These are phyloP conservation scores for Heloderma charlesbogerti DNA, from an alignment of 2,113 vertebrate species.

Conservation along the genomic window DNA sequence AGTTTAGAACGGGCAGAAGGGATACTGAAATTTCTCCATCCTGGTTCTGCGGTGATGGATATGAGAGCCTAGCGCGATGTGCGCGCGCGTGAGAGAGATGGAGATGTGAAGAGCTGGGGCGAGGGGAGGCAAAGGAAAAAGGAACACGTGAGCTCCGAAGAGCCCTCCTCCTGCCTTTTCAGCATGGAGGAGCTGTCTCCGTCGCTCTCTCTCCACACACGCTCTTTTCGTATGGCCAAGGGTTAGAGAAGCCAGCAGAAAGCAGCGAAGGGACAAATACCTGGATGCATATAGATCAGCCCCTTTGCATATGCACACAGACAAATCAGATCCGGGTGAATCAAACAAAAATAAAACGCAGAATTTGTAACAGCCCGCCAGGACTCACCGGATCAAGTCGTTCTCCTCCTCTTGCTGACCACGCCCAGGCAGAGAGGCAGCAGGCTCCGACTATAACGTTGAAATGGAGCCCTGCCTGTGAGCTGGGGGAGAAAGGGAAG, in stretches of 20 bases:
- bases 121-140: not conserved
- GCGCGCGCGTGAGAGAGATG: not conserved
- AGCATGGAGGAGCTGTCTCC: constrained; percentile 10
- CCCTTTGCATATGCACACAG: not conserved
- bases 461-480: too few relatives aligned
- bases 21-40: not conserved
- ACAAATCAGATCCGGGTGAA: not conserved
- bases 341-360: not conserved
- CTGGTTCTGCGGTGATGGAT: constrained; percentile 13
- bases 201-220: not conserved
- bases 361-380: too few relatives aligned
- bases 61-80: not conserved
- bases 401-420: too few relatives aligned
- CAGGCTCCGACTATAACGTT: too few relatives aligned
- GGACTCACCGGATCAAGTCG: too few relatives aligned
- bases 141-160: constrained; percentile 36
- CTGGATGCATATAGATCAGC: not conserved
- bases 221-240: not conserved
- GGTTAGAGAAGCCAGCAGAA: not conserved
- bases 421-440: too few relatives aligned
- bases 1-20: not conserved
- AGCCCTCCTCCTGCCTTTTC: constrained; percentile 37
- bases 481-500: too few relatives aligned
- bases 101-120: not conserved
- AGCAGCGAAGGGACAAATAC: not conserved